Conservation (phyloP, 1,140 invertebrate species). For the Aleiodes sp. region DNA sequence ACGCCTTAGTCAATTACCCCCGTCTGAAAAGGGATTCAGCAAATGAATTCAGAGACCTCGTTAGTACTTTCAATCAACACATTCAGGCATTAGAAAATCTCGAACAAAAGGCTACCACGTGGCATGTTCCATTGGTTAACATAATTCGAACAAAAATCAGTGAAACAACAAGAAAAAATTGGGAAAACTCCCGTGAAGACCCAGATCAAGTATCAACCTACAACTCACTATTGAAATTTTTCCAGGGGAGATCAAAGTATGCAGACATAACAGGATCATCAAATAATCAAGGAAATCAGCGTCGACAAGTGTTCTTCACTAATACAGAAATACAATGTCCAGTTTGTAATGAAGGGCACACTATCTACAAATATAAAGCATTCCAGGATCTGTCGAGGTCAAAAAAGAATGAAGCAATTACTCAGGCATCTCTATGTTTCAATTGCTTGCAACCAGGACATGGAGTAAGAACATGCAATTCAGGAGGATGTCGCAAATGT, state of each 20-base stretch:
- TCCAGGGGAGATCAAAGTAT: conserved; percentile 14
- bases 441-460: conserved; percentile 39
- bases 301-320: no score
- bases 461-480: conserved; percentile 24
- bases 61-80: conserved; percentile 36
- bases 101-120: conserved; percentile 25
- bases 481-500: conserved; percentile 22
- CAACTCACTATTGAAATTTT: conserved; percentile 1
- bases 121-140: conserved; percentile 38
- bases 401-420: conserved; percentile 22
- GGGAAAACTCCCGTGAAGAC: conserved; percentile 19
- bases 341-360: conserved; percentile 28
- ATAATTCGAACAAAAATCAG: conserved; percentile 26
- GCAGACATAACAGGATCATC: conserved; percentile 2
- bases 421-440: conserved; percentile 31
- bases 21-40: conserved; percentile 36
- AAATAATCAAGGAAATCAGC: no score
- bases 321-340: conserved; percentile 1
- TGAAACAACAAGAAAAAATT: not conserved
- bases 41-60: conserved; percentile 30
- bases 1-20: conserved; percentile 38
- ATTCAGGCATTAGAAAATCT: conserved; percentile 35
- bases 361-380: conserved; percentile 20
- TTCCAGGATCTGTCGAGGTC: conserved; percentile 22
- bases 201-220: conserved; percentile 7